Base-by-base conservation (phyloP, 35 echinoderm and acorn worm species). In the Amphiura filiformis region DNA sequence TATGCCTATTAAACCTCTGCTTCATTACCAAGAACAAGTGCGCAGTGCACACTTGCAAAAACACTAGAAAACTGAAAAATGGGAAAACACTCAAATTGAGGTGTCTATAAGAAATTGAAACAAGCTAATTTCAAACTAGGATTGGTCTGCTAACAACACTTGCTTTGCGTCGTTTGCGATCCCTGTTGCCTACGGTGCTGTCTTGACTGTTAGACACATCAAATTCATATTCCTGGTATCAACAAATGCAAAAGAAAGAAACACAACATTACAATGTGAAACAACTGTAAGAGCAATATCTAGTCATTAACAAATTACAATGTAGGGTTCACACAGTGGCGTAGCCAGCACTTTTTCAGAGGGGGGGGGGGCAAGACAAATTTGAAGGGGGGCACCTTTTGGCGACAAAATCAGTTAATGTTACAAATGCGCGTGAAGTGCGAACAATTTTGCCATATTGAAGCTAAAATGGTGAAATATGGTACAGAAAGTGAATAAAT, bases 191-290 rank as follows among this genome's bases (percentile, higher is more conserved):
- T 34, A 11, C 26, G 11, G 87, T 84, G 0, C 52, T 26, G 30
- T 95, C 93, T 37, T 95, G 93, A 42, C 93, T 95, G 81, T 81
- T 76, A 0, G 89, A 87, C 30, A 95, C 33, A 39, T 95, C 93
- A 95, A 91, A 95, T 32, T 95, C 76, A 44, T 90, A 82, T 35
- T 84, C 78, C 75, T 90, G 77, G 31, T 32, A 39, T 26, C 36
- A 86, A 91, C 78, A 80, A 42, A 76, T 13, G 37, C 39, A 82
- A 77, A 83, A 38, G 15, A 36, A 39, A 14, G 39, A 40, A 13
- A 38, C 26, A 4, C 30, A 57, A 37, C 14, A n/a, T 38, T 31
- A 11, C 23, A 2, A 88, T 34, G 32, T 33, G 23, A 31, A n/a
- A 56, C 11, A 81, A 32, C 56, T 37, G 4, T 32, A 9, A 38